Evolutionary conservation across 2,113 vertebrate genomes (phyloP).

Genomic region (Scophthalmus maximus): DNA sequence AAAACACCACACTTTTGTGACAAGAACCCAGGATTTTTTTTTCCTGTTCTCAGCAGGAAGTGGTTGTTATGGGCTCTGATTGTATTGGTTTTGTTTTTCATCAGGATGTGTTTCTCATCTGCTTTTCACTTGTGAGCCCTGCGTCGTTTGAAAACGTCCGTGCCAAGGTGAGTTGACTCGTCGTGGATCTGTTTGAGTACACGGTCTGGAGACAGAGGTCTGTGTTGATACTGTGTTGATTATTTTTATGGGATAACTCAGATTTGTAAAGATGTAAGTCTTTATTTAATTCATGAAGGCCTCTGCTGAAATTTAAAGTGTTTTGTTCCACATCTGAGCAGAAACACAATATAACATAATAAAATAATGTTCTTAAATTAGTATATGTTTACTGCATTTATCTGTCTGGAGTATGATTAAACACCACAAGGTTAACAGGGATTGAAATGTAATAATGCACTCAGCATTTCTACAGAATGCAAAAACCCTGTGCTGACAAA

Average conservation of each 20-base stretch:
- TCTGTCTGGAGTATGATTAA: too few species aligned
- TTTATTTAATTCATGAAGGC: too few species aligned
- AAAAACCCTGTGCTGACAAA: neutral
- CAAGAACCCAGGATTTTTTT: neutral
- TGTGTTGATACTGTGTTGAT: too few species aligned
- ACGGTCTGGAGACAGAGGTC: neutral
- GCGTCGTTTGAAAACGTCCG: constrained; percentile 99
- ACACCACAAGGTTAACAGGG: neutral
- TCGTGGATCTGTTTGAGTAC: neutral
- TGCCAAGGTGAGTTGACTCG: constrained; percentile 89
- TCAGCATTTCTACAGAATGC: neutral
- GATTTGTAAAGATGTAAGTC: too few species aligned
- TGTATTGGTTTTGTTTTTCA: constrained; percentile 53
- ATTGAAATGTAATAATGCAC: neutral
- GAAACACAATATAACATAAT: too few species aligned
- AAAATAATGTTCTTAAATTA: too few species aligned
- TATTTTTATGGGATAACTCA: too few species aligned
- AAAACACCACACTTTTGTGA: neutral
- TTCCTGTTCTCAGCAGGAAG: constrained; percentile 14
- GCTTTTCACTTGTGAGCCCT: constrained; percentile 98
- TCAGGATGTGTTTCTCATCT: constrained; percentile 98
- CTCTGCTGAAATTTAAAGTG: too few species aligned
- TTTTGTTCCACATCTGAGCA: too few species aligned
- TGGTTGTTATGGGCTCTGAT: constrained; percentile 26
- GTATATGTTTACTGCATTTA: too few species aligned